phyloP scores from a whole-genome alignment of 2,113 vertebrate genomes.

The Numenius arquata region DNA sequence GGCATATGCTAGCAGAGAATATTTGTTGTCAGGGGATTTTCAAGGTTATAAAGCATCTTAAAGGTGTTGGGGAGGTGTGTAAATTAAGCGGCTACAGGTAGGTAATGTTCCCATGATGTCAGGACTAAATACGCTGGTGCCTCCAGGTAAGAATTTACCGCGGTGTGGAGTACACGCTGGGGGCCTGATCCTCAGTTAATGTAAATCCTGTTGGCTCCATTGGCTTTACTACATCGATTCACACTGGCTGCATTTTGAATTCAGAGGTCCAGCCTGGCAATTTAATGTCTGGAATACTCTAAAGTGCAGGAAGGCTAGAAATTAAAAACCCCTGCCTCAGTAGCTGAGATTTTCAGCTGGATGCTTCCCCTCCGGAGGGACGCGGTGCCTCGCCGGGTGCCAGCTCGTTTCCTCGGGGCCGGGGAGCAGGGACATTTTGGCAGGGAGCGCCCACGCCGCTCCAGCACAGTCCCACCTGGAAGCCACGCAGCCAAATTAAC shows the following conservation, averaged over 20 bases:
- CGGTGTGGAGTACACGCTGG: not conserved
- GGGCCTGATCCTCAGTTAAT: not conserved
- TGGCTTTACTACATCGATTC: not conserved
- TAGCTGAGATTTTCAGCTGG: not conserved
- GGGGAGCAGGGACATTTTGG: not conserved
- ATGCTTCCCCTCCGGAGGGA: not conserved
- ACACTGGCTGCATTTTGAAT: not conserved
- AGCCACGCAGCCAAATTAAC: not conserved
- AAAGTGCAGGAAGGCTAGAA: not conserved
- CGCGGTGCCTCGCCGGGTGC: rapidly evolving
- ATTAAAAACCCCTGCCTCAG: not conserved
- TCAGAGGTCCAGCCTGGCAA: not conserved
- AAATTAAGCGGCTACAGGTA: conserved; percentile 62
- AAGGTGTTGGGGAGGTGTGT: conserved; percentile 45
- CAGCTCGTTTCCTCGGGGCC: not conserved
- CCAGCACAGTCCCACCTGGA: conserved; percentile 19
- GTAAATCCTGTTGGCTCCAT: not conserved
- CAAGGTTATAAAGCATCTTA: conserved; percentile 68
- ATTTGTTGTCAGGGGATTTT: conserved; percentile 65
- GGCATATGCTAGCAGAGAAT: conserved; percentile 27
- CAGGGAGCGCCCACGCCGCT: not conserved
- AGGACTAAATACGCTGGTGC: conserved; percentile 47
- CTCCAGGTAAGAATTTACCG: conserved; percentile 51
- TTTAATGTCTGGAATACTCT: not conserved
- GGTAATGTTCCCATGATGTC: conserved; percentile 32